Percentiles rank a stretch among this genome's conserved stretches.
phyloP scores from a whole-genome alignment of 1,140 invertebrate genomes.

The Nixonia krombeini region DNA sequence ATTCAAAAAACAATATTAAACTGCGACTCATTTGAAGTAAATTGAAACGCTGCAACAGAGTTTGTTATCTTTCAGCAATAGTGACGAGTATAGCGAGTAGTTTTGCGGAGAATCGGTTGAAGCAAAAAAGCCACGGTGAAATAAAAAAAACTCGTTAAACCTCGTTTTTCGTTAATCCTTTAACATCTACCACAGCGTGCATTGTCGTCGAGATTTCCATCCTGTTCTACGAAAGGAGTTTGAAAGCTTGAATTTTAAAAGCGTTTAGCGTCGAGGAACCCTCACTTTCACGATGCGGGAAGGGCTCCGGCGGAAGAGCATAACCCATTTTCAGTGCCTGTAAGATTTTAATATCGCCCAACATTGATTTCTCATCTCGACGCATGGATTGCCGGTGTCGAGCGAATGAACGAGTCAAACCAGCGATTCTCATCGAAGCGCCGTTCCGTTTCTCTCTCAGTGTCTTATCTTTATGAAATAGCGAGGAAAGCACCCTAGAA shows the following conservation, averaged over 20 bases:
- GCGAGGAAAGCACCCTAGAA: no score
- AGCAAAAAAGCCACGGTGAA: neutral
- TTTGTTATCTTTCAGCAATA: no score
- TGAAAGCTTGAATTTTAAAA: slow-evolving; percentile 50
- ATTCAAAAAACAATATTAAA: no score
- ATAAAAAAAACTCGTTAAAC: neutral
- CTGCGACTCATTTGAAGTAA: no score
- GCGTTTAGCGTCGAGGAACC: slow-evolving; percentile 43
- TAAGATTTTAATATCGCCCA: slow-evolving; percentile 54
- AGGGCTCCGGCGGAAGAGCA: slow-evolving; percentile 9
- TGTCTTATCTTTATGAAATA: no score
- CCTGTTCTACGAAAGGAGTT: slow-evolving; percentile 24
- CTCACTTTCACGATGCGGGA: slow-evolving; percentile 26
- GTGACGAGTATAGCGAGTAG: no score
- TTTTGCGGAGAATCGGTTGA: no score
- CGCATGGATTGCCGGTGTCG: slow-evolving; percentile 13
- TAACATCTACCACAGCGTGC: slow-evolving; percentile 11
- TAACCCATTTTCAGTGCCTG: slow-evolving; percentile 44
- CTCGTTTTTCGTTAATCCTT: slow-evolving; percentile 11
- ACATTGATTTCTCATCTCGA: slow-evolving; percentile 53
- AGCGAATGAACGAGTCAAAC: slow-evolving; percentile 2
- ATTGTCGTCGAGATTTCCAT: slow-evolving; percentile 31
- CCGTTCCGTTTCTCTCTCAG: no score
- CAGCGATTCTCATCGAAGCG: neutral
- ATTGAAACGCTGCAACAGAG: no score